These are phyloP conservation scores for Arge pagana DNA, from an alignment of 2,888 invertebrate genomes.

Conservation along the genomic window DNA sequence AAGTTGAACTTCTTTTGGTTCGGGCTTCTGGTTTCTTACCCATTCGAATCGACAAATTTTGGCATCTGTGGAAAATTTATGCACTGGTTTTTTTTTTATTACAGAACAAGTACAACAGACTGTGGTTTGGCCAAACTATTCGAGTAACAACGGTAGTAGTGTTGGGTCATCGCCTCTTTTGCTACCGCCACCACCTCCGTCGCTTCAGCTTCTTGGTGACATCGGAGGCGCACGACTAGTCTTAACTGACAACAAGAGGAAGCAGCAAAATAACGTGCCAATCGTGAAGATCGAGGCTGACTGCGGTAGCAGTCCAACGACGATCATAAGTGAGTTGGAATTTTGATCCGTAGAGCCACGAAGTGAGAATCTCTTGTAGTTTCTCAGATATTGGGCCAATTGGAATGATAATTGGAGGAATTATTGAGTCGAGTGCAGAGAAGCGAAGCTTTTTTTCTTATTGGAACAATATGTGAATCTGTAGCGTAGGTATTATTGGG, in stretches of 20 bases:
- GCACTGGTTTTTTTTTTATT: constrained; percentile 25
- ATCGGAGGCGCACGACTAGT: constrained; percentile 67
- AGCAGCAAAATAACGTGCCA: constrained; percentile 63
- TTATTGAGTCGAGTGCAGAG: no score
- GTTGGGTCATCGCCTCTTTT: constrained; percentile 57
- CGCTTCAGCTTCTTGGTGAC: constrained; percentile 65
- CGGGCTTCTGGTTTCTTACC: no score
- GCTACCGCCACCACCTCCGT: constrained; percentile 66
- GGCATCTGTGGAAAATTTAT: not conserved
- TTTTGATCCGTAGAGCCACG: no score
- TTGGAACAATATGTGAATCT: no score
- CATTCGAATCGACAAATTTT: no score
- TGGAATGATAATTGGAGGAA: no score
- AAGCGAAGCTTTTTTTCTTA: no score
- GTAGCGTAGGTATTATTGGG: no score
- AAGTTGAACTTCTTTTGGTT: no score
- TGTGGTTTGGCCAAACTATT: constrained; percentile 75
- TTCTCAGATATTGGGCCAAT: no score
- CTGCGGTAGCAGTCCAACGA: constrained; percentile 49
- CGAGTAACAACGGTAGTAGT: constrained; percentile 56
- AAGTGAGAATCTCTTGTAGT: no score
- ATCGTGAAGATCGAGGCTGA: constrained; percentile 78
- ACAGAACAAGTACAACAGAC: constrained; percentile 73
- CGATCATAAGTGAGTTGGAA: constrained; percentile 49
- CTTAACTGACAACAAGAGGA: constrained; percentile 63